A percentile compares a stretch with the other conserved stretches of the same genome.
Evolutionary conservation across 2,888 invertebrate genomes (phyloP).

Genomic region (Acleris sparsana): DNA sequence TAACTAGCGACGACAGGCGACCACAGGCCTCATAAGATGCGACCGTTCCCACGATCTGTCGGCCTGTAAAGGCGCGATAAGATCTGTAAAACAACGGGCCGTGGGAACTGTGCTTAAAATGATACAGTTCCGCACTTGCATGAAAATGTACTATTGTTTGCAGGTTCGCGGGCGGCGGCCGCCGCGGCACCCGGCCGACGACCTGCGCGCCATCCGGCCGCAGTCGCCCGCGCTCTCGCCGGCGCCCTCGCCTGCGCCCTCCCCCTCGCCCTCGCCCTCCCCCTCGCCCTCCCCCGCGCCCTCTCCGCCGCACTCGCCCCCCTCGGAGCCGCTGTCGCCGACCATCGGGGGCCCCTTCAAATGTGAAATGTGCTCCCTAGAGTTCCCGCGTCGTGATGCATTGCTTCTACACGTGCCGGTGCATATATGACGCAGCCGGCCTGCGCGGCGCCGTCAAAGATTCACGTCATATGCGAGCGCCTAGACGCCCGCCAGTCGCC

Average conservation of each 20-base stretch:
- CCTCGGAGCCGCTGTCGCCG: constrained; percentile 34
- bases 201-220: constrained; percentile 65
- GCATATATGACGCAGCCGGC: constrained; percentile 86
- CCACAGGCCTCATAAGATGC: too few relatives aligned
- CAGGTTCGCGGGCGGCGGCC: constrained; percentile 61
- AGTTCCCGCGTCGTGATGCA: constrained; percentile 89
- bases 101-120: too few relatives aligned
- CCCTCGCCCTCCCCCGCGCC: neutral
- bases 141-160: neutral
- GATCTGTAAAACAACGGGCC: too few relatives aligned
- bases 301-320: constrained; percentile 36
- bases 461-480: constrained; percentile 3
- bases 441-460: constrained; percentile 24
- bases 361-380: constrained; percentile 92
- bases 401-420: constrained; percentile 90
- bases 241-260: constrained; percentile 37
- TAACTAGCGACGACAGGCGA: too few relatives aligned
- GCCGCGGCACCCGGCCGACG: constrained; percentile 71
- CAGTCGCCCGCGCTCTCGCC: constrained; percentile 40
- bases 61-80: too few relatives aligned
- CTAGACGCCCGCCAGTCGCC: too few relatives aligned
- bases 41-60: too few relatives aligned
- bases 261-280: constrained; percentile 38
- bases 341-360: constrained; percentile 85
- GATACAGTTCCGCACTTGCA: too few relatives aligned